phyloP scores from a whole-genome alignment of 2,797 vertebrate genomes.

The Microchirus variegatus region DNA sequence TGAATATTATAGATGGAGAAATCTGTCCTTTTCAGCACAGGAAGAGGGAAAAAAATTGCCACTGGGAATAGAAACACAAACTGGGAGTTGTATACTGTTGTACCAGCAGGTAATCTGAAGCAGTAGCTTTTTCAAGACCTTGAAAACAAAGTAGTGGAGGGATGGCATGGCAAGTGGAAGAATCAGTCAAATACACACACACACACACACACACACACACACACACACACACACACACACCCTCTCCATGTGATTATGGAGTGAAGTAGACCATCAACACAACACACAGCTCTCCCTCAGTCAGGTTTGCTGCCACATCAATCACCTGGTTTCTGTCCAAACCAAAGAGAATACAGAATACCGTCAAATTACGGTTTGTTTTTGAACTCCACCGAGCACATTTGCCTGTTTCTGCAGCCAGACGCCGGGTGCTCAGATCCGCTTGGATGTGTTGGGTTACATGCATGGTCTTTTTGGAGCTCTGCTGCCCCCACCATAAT shows the following conservation, averaged over 20 bases:
- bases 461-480: constrained; percentile 35
- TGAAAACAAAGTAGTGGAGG: constrained; percentile 20
- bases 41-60: constrained; percentile 39
- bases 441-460: constrained; percentile 58
- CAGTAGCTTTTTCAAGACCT: constrained; percentile 53
- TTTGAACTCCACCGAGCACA: constrained; percentile 51
- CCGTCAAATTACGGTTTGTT: constrained; percentile 66
- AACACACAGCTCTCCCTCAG: constrained; percentile 56
- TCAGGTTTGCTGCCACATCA: constrained; percentile 76
- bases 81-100: constrained; percentile 42
- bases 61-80: constrained; percentile 50
- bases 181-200: constrained; percentile 67
- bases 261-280: constrained; percentile 84
- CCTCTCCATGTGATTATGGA: constrained; percentile 74
- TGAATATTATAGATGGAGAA: constrained; percentile 57
- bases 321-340: constrained; percentile 72
- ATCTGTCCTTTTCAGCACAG: constrained; percentile 33
- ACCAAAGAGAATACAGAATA: constrained; percentile 71
- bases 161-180: constrained; percentile 42
- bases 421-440: constrained; percentile 44
- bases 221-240: constrained; percentile 22
- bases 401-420: constrained; percentile 48
- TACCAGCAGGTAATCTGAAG: constrained; percentile 72
- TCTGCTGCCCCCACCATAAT: constrained; percentile 45
- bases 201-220: constrained; percentile 34